Base-by-base conservation (phyloP, 2,113 vertebrate genomes). In the Smithornis capensis region DNA sequence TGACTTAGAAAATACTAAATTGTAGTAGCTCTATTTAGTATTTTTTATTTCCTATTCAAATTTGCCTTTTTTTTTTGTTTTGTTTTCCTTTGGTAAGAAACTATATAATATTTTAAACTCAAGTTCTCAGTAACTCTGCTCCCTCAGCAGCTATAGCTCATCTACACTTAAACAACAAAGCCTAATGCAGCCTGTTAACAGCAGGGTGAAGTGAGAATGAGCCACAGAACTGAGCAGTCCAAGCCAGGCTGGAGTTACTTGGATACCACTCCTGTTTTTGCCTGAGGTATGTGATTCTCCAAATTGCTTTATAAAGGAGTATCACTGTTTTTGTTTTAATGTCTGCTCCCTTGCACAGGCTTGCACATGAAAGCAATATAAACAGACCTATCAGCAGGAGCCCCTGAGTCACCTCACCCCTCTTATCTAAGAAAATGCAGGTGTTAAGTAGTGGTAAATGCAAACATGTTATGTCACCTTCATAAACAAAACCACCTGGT, bases 191-290 rank as follows among this genome's bases (percentile, higher is more conserved):
- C 53, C 60, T 7, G 29, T 0, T 24, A 50, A 8, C 9, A 47
- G 16, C 0, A 25, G 40, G 25, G 38, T 63, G 18, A 52, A 37
- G 47, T 4, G 31, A 75, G 24, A 68, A 38, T 0, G 1, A 69
- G 21, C 40, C 31, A 24, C 45, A 57, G 22, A 47, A 27, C 7
- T 2, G 17, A 53, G 74, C 17, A 53, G 37, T 11, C 17, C 14
- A 1, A 1, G 37, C 6, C 45, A 44, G 19, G 31, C 57, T 79
- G 28, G 22, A 60, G 10, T 27, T 22, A 52, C 31, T 14, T 16
- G 14, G 42, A 38, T 10, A 38, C n/a, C 15, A 5, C 38, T 55
- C 5, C 0, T 14, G 4, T 7, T 87, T 86, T 52, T 47, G 15
- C n/a, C 37, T 4, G 11, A 76, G 53, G 24, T 60, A 14, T 3